phyloP scores from a whole-genome alignment of 2,888 invertebrate species.

The Sesia bembeciformis region DNA sequence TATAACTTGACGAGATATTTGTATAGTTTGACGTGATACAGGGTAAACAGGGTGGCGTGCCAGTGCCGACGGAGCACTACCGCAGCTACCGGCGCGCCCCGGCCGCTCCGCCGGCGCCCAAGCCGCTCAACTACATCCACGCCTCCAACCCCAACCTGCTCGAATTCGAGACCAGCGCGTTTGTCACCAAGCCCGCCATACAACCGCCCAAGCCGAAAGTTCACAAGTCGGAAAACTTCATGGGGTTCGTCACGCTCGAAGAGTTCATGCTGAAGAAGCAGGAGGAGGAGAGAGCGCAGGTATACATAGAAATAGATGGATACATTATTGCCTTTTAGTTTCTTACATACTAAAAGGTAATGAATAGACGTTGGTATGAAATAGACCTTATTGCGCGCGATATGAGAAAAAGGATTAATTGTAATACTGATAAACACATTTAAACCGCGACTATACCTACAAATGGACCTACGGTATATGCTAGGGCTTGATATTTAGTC shows the following conservation, averaged over 20 bases:
- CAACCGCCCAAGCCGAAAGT: slow-evolving; percentile 35
- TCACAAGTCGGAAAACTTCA: slow-evolving; percentile 63
- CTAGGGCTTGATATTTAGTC: too few species aligned
- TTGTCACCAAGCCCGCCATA: slow-evolving; percentile 34
- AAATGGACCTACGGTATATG: too few species aligned
- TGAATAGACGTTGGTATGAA: too few species aligned
- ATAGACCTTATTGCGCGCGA: too few species aligned
- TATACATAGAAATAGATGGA: slow-evolving; percentile 14
- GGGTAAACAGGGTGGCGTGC: slow-evolving; percentile 41
- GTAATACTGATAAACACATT: too few species aligned
- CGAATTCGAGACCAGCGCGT: slow-evolving; percentile 74
- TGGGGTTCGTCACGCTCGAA: slow-evolving; percentile 83
- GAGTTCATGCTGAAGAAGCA: slow-evolving; percentile 86
- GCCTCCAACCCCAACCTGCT: slow-evolving; percentile 82
- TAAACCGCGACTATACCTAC: too few species aligned
- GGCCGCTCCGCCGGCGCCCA: slow-evolving; percentile 10
- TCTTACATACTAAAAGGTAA: too few species aligned
- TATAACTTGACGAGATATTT: too few species aligned
- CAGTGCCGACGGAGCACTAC: slow-evolving; percentile 84
- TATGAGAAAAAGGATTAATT: too few species aligned
- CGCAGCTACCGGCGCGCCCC: slow-evolving; percentile 80
- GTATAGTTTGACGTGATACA: too few species aligned
- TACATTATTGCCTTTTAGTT: too few species aligned
- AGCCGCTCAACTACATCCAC: slow-evolving; percentile 66
- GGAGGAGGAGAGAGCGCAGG: slow-evolving; percentile 75